These are phyloP conservation scores for Creontiades dilutus DNA, from an alignment of 2,888 invertebrate genomes.

Conservation along the genomic window DNA sequence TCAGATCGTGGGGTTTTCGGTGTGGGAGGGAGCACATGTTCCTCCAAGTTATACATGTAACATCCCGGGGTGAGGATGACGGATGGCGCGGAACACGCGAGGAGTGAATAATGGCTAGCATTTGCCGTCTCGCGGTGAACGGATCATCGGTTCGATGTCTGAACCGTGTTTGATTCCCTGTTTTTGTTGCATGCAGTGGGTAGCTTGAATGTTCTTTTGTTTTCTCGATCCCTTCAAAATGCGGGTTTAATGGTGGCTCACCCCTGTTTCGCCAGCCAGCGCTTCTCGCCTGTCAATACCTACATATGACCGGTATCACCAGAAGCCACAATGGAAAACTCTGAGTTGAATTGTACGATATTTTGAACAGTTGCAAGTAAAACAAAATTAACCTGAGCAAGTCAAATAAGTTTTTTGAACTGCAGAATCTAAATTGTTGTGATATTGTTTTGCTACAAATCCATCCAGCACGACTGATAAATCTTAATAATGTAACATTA, in stretches of 20 bases:
- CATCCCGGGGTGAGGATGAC: not conserved
- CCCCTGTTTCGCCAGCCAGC: not conserved
- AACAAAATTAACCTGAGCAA: too few species aligned
- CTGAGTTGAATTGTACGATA: too few species aligned
- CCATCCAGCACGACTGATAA: too few species aligned
- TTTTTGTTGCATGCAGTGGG: constrained; percentile 1
- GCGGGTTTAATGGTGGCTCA: not conserved
- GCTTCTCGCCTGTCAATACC: not conserved
- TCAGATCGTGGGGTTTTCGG: not conserved
- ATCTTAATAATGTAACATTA: too few species aligned
- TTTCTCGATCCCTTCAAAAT: not conserved
- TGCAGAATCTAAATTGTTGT: too few species aligned
- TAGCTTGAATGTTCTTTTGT: not conserved
- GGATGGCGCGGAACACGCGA: not conserved
- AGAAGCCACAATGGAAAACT: too few species aligned
- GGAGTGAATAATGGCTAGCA: constrained; percentile 16
- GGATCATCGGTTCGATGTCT: not conserved
- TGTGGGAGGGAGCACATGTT: constrained; percentile 17
- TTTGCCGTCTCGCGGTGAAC: not conserved
- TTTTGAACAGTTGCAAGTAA: too few species aligned
- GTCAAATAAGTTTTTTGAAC: too few species aligned
- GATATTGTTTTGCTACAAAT: too few species aligned
- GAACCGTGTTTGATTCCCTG: not conserved
- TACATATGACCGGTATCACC: not conserved
- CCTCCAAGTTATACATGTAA: constrained; percentile 5